Base-by-base conservation (phyloP, 1,140 invertebrate species). In the Berghia stephanieae region DNA sequence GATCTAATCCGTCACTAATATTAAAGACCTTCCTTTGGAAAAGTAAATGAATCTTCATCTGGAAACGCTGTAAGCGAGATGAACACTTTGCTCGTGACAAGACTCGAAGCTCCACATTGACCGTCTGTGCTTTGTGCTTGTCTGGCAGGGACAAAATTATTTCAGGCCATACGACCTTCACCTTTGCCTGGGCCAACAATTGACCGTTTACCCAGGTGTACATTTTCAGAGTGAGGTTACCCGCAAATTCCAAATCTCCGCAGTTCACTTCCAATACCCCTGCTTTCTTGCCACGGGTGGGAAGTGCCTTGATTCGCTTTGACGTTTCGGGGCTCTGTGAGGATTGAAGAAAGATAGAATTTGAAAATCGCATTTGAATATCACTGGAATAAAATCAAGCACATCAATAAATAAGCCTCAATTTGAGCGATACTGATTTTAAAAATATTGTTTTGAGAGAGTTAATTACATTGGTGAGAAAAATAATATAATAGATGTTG, bases 211-310 rank as follows among this genome's bases (percentile, higher is more conserved):
- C 67, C 38, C 81, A 77, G 55, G 79, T 79, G 73, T 81, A 83
- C 78, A 86, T 78, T 52, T 79, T 75, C 8, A 83, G 72, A 1
- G 71, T 43, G 79, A 82, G 81, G 44, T 69, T 46, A 34, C 82
- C 83, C n/a, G 82, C 82, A 46, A 78, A 78, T 36, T 85, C 85
- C 6, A 86, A 57, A 31, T 81, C 63, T 1, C 85, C 85, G 75
- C 85, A 86, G 1, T 74, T 60, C 1, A 84, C 77, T 3, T 40
- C 31, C 3, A 81, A 72, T 5, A 38, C 77, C 40, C 82, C 83
- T 1, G 74, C 36, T 13, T 52, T 79, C 44, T 31, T 68, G 40
- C 40, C 83, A 71, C 79, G 38, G 16, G 78, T 71, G 8, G 84
- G 44, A 3, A 81, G 44, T 36, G 81, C 82, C 21, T 80, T 81